Evolutionary conservation across 2,113 vertebrate species (phyloP).

Genomic region (Peromyscus polionotus): DNA sequence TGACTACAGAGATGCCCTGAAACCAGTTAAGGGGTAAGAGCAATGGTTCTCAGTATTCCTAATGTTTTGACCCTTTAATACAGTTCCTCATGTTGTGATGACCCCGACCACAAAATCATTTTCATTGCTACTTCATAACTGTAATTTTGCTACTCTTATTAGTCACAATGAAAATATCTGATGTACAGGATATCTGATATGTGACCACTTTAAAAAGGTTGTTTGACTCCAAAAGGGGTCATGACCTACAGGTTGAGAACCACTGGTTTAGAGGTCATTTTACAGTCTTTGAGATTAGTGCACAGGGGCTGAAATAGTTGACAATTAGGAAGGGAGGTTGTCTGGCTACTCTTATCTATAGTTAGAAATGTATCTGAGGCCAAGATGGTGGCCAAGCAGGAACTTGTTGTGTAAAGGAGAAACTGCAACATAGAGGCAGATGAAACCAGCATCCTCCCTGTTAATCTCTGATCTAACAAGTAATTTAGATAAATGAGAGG

Average conservation of each 20-base stretch:
- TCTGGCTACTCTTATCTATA: neutral
- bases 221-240: too few species aligned
- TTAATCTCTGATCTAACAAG: neutral
- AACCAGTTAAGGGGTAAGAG: neutral
- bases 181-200: neutral
- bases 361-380: neutral
- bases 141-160: neutral
- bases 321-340: neutral
- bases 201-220: neutral
- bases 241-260: neutral
- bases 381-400: neutral
- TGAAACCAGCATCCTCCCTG: neutral
- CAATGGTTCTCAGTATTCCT: neutral
- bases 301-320: neutral
- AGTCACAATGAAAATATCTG: neutral
- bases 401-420: neutral
- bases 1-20: neutral
- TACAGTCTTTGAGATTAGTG: neutral
- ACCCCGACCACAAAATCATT: neutral
- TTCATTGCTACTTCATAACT: neutral
- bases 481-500: neutral
- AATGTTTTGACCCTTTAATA: neutral
- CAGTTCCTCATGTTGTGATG: neutral
- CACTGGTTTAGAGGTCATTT: neutral
- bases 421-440: neutral